Conservation (phyloP, 2,797 vertebrate species). For the Cheirogaleus major region DNA sequence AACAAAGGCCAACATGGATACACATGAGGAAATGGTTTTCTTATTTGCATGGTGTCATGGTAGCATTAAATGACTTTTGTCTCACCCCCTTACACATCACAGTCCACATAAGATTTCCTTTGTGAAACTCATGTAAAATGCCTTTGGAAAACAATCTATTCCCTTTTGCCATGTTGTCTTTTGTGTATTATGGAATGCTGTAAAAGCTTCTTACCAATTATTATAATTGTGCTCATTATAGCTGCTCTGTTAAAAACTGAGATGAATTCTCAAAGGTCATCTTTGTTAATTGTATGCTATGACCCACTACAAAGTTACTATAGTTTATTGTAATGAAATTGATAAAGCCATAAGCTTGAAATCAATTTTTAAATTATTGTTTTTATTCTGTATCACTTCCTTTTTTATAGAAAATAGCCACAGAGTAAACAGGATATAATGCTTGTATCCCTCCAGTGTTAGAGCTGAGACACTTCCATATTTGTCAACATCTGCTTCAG, state of each 20-base stretch:
- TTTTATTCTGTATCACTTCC: slow-evolving; percentile 36
- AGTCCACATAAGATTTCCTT: slow-evolving; percentile 48
- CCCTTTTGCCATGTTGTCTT: slow-evolving; percentile 54
- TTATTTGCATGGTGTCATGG: not conserved
- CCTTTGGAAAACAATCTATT: slow-evolving; percentile 41
- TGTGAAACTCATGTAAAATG: slow-evolving; percentile 34
- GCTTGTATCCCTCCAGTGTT: not conserved
- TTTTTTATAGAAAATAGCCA: slow-evolving; percentile 11
- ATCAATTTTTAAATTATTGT: slow-evolving; percentile 68
- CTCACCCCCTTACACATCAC: not conserved
- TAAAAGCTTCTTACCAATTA: slow-evolving; percentile 65
- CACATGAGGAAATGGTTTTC: slow-evolving; percentile 16
- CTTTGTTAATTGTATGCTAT: slow-evolving; percentile 69
- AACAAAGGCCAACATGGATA: slow-evolving; percentile 26
- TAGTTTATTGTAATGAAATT: slow-evolving; percentile 62
- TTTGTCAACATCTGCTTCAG: not conserved
- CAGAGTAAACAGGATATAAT: not conserved
- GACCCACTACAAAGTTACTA: slow-evolving; percentile 66
- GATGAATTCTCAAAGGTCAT: slow-evolving; percentile 69
- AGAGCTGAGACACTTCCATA: not conserved
- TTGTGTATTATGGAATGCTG: slow-evolving; percentile 62
- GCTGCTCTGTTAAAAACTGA: slow-evolving; percentile 67
- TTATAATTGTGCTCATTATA: slow-evolving; percentile 75
- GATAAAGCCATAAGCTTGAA: slow-evolving; percentile 57
- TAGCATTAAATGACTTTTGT: not conserved